phyloP scores from a whole-genome alignment of 2,888 invertebrate genomes.

The Apomyelois bistriatella region DNA sequence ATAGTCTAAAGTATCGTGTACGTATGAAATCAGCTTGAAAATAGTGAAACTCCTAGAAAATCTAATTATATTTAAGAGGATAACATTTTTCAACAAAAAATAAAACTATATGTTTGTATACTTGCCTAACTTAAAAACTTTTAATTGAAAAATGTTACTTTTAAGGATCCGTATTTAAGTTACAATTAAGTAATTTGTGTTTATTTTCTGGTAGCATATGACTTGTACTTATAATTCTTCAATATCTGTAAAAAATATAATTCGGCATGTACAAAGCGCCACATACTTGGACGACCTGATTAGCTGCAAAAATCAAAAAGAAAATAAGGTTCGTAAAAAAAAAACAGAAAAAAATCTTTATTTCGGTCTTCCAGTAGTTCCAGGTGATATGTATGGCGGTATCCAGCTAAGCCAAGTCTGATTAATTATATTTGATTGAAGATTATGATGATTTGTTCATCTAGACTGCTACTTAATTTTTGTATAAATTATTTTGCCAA shows the following conservation, averaged over 20 bases:
- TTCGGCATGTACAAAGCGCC: background rate
- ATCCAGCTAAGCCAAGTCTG: slow-evolving; percentile 27
- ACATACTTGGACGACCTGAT: background rate
- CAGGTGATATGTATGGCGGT: background rate
- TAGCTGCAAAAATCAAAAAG: background rate
- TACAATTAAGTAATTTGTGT: background rate
- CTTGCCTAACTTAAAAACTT: background rate
- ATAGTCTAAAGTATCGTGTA: background rate
- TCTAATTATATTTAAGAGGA: too few relatives aligned
- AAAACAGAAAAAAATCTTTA: background rate
- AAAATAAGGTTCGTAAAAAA: background rate
- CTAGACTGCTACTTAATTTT: slow-evolving; percentile 29
- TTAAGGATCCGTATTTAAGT: background rate
- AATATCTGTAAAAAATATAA: background rate
- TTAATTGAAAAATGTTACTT: background rate
- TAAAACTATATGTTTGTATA: too few relatives aligned
- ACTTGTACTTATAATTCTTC: background rate
- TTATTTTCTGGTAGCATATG: background rate
- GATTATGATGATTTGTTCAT: slow-evolving; percentile 27
- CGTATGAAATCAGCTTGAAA: background rate
- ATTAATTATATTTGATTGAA: slow-evolving; percentile 28
- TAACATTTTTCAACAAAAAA: background rate
- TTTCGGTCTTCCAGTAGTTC: background rate
- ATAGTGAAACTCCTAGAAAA: background rate
- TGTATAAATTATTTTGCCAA: slow-evolving; percentile 72